Conservation (phyloP, 1,140 invertebrate genomes). For the Heliconius eleuchia region DNA sequence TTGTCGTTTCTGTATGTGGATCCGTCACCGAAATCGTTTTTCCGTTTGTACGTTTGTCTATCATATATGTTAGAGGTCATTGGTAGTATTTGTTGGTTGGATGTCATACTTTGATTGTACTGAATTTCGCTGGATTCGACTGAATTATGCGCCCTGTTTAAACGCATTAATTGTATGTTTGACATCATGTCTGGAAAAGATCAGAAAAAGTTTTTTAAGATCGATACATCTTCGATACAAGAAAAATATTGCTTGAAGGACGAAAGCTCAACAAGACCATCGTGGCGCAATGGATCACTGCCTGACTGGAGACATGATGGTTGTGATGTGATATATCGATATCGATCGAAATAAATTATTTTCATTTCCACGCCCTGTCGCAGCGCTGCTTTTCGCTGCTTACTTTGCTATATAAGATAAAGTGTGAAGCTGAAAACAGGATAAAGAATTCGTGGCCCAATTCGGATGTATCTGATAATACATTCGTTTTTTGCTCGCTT, state of each 20-base stretch:
- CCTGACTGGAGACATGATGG: too few relatives aligned
- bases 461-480: too few relatives aligned
- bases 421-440: too few relatives aligned
- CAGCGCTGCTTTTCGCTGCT: too few relatives aligned
- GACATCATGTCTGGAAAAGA: conserved; percentile 65
- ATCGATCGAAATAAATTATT: too few relatives aligned
- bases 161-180: conserved; percentile 67
- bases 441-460: too few relatives aligned
- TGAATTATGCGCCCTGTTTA: conserved; percentile 61
- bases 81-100: conserved; percentile 63
- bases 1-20: conserved; percentile 67
- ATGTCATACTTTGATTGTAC: conserved; percentile 65
- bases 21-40: conserved; percentile 69
- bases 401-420: too few relatives aligned
- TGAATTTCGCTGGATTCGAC: conserved; percentile 73
- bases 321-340: too few relatives aligned
- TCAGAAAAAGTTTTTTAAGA: not conserved
- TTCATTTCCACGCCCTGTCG: too few relatives aligned
- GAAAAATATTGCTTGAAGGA: not conserved
- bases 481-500: too few relatives aligned
- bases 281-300: too few relatives aligned
- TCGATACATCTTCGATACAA: too few relatives aligned
- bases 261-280: not conserved
- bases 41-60: conserved; percentile 66
- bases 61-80: conserved; percentile 68